These are phyloP conservation scores for Apostichopus parvimensis DNA, from an alignment of 35 echinoderm and acorn worm genomes.

Conservation along the genomic window DNA sequence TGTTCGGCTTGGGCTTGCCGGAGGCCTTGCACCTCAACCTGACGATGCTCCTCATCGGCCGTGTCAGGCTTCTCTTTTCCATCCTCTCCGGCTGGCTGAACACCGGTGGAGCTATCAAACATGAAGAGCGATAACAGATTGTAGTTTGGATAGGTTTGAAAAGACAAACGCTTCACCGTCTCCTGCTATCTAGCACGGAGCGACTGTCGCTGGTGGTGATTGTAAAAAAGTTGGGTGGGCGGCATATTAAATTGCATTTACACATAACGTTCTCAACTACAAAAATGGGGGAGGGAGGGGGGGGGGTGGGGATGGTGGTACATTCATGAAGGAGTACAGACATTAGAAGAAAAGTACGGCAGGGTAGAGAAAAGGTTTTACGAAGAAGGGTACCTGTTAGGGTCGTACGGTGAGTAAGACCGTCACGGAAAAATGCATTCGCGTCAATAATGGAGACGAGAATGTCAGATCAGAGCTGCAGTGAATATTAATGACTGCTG, in stretches of 20 bases:
- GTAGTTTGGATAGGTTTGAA: too few species aligned
- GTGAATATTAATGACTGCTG: too few species aligned
- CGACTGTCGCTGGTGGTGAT: neutral
- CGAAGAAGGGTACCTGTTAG: too few species aligned
- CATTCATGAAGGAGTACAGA: too few species aligned
- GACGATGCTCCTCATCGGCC: slow-evolving; percentile 77
- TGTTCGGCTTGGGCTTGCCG: slow-evolving; percentile 86
- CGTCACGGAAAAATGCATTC: neutral
- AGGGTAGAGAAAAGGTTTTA: too few species aligned
- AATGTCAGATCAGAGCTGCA: too few species aligned
- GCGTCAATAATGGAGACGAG: neutral
- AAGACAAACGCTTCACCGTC: too few species aligned
- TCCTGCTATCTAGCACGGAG: too few species aligned
- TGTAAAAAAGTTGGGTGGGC: neutral
- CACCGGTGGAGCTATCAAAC: slow-evolving; percentile 64
- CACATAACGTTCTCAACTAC: neutral
- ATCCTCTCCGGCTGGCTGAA: slow-evolving; percentile 89
- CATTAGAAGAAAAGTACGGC: too few species aligned
- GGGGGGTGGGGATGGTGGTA: neutral
- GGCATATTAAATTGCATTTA: neutral
- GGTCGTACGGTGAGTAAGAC: neutral
- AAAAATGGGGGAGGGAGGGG: neutral
- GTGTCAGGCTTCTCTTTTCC: slow-evolving; percentile 45
- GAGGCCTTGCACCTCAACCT: slow-evolving; percentile 75
- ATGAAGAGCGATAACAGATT: neutral